A percentile compares a stretch with the other conserved stretches of the same genome.
Conservation (phyloP, 1,140 invertebrate species). For the Drosophila elegans region DNA sequence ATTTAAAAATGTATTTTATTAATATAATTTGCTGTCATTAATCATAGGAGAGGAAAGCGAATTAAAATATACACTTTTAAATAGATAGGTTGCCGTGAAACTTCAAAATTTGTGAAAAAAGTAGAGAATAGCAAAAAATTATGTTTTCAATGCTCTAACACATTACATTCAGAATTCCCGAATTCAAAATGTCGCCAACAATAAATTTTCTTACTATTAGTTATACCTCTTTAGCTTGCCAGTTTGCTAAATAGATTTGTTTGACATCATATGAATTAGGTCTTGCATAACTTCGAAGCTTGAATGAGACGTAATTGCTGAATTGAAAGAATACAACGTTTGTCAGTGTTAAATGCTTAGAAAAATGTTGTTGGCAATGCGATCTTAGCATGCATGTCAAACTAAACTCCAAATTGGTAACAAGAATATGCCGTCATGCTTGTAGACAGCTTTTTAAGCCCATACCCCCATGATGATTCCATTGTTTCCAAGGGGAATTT, state of each 20-base stretch:
- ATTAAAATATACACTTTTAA: too few relatives aligned
- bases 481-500: constrained; percentile 54
- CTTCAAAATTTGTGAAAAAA: too few relatives aligned
- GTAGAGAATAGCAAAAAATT: too few relatives aligned
- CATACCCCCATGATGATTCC: constrained; percentile 36
- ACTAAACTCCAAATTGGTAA: constrained; percentile 29
- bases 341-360: neutral
- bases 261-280: neutral
- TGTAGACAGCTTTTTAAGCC: constrained; percentile 30
- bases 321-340: neutral
- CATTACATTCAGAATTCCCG: too few relatives aligned
- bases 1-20: too few relatives aligned
- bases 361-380: neutral
- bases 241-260: neutral
- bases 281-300: neutral
- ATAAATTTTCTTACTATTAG: too few relatives aligned
- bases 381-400: constrained; percentile 16
- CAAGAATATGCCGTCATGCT: constrained; percentile 55
- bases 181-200: too few relatives aligned
- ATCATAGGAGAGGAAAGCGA: too few relatives aligned
- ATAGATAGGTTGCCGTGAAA: too few relatives aligned
- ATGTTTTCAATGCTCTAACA: too few relatives aligned
- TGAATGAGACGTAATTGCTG: neutral
- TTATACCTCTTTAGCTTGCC: too few relatives aligned
- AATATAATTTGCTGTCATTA: too few relatives aligned